These are phyloP conservation scores for Subanguina moxae DNA, from an alignment of 1,140 invertebrate species.

Conservation along the genomic window DNA sequence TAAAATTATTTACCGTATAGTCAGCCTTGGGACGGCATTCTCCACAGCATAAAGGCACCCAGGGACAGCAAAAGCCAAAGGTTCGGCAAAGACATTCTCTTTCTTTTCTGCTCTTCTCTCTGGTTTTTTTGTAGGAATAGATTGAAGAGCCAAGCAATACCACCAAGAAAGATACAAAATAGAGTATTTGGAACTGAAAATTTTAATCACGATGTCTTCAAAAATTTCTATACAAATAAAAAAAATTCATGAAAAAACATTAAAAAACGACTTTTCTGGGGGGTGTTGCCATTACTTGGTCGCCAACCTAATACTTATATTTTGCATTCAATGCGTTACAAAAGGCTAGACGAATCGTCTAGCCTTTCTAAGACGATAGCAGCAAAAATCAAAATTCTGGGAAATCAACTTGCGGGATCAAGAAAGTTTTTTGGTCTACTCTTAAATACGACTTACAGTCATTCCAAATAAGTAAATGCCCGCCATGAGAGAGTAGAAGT, in stretches of 20 bases:
- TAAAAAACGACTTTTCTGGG: too few relatives aligned
- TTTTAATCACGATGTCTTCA: too few relatives aligned
- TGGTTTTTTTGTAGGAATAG: slow-evolving; percentile 47
- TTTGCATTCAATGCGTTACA: too few relatives aligned
- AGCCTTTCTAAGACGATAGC: slow-evolving; percentile 1
- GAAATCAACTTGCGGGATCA: slow-evolving; percentile 7
- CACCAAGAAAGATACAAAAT: slow-evolving; percentile 55
- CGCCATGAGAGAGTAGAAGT: slow-evolving; percentile 77
- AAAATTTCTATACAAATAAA: too few relatives aligned
- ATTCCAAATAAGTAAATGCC: slow-evolving; percentile 77
- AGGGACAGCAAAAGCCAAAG: slow-evolving; percentile 31
- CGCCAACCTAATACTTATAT: too few relatives aligned
- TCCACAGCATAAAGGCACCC: slow-evolving; percentile 16
- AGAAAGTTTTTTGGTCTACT: background rate
- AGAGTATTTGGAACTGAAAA: slow-evolving; percentile 54
- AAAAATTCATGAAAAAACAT: too few relatives aligned
- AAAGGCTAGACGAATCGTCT: too few relatives aligned
- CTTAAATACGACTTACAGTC: slow-evolving; percentile 65
- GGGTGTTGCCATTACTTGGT: too few relatives aligned
- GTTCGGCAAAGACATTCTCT: slow-evolving; percentile 22
- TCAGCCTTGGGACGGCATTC: slow-evolving; percentile 24
- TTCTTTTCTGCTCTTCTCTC: slow-evolving; percentile 21
- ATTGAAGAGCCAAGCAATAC: slow-evolving; percentile 50
- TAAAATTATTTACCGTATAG: slow-evolving; percentile 25
- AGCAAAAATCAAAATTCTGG: slow-evolving; percentile 13